These are phyloP conservation scores for Calliopum simillimum DNA, from an alignment of 2,888 invertebrate genomes.

Conservation along the genomic window DNA sequence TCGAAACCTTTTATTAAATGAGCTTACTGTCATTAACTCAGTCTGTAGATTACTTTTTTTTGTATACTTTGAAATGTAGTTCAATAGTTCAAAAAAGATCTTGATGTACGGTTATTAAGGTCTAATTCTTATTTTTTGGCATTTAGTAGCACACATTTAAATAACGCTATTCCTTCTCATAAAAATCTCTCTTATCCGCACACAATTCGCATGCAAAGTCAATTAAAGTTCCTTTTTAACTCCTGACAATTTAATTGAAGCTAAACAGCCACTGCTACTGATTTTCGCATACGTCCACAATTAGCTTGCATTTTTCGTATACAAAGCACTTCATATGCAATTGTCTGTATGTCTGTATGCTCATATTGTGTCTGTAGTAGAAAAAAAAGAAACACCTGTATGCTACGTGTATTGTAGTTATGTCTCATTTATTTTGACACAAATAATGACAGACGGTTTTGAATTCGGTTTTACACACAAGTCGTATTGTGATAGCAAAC, in stretches of 20 bases:
- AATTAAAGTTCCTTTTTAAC: constrained; percentile 33
- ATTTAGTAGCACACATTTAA: no score
- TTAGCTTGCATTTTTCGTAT: background rate
- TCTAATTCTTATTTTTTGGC: no score
- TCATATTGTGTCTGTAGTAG: constrained; percentile 10
- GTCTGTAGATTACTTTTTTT: no score
- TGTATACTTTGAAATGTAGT: no score
- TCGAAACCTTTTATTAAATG: no score
- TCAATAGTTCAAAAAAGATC: no score
- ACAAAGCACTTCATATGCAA: background rate
- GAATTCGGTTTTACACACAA: background rate
- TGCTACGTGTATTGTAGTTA: background rate
- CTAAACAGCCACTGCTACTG: background rate
- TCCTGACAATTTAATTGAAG: constrained; percentile 37
- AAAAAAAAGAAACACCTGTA: constrained; percentile 20
- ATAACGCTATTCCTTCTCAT: no score
- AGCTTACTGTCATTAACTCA: no score
- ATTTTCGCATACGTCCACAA: background rate
- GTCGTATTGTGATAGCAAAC: background rate
- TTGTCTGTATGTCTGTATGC: background rate
- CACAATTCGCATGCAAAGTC: background rate
- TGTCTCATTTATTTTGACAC: constrained; percentile 13
- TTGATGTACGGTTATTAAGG: no score
- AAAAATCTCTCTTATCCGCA: no score
- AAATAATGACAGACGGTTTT: constrained; percentile 20